Conservation (phyloP, 2,888 invertebrate species). For the Archips crataeganus region DNA sequence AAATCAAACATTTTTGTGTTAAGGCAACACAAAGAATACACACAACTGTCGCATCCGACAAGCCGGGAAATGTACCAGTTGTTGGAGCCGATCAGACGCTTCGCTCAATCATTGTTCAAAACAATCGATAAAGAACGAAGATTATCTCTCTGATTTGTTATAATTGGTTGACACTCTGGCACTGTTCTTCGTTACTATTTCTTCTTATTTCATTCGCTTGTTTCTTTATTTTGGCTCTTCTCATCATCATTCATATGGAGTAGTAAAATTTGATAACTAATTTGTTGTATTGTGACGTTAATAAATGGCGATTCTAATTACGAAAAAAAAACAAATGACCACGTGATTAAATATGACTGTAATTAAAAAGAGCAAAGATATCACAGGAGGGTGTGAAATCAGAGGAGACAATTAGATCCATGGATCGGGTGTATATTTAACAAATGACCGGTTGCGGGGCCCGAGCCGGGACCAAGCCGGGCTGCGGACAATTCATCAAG, state of each 20-base stretch:
- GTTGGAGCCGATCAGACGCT: constrained; percentile 28
- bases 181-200: constrained; percentile 46
- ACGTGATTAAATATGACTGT: constrained; percentile 63
- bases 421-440: constrained; percentile 86
- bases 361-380: constrained; percentile 75
- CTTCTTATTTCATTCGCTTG: constrained; percentile 42
- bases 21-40: constrained; percentile 19
- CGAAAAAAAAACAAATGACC: constrained; percentile 40
- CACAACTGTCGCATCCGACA: constrained; percentile 37
- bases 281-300: constrained; percentile 7
- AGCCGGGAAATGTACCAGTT: constrained; percentile 25
- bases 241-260: constrained; percentile 40
- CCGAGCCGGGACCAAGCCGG: constrained; percentile 54
- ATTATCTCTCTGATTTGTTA: constrained; percentile 43
- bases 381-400: constrained; percentile 83
- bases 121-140: constrained; percentile 43
- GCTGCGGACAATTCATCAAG: constrained; percentile 84
- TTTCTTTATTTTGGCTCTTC: constrained; percentile 43
- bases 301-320: constrained; percentile 24
- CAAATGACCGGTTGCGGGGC: constrained; percentile 79
- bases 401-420: constrained; percentile 85
- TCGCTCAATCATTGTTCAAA: constrained; percentile 52
- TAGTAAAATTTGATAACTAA: constrained; percentile 25
- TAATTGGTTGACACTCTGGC: constrained; percentile 53
- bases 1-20: constrained; percentile 32